Base-by-base conservation (phyloP, 92 coral and sea anemone genomes). In the Desmophyllum pertusum region DNA sequence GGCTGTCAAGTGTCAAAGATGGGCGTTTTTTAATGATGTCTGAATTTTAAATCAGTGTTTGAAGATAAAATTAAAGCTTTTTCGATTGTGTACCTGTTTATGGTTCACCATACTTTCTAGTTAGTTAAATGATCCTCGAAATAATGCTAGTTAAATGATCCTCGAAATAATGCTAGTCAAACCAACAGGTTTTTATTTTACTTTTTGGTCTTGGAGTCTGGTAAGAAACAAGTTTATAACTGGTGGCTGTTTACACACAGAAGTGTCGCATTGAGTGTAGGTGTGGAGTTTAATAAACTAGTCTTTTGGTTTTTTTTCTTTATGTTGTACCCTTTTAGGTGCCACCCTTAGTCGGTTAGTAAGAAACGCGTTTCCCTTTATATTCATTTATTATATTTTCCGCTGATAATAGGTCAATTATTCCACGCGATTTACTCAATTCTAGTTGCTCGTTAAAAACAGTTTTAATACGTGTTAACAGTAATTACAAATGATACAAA, bases 21-120 rank as follows among this genome's bases (percentile, higher is more conserved):
- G 79, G 79, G 77, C 55, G 78, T 30, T 55, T 40, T 35, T 73
- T 4, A 57, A 23, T 82, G 70, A 70, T 51, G 78, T 52, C 65
- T 52, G 78, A 70, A 70, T 81, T 31, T 43, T 59, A 70, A 81
- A 70, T 82, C 57, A 55, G 42, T 43, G 33, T 31, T 2, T 67
- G 43, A 3, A 21, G 17, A 37, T 19, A 3, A 67, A 36, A 4
- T 67, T 37, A 46, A 50, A 51, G 5, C 14, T 23, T 36, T 23
- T 51, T 48, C 14, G 11, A 7, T 69, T 23, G 9, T 33, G 17
- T n/a, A 48, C 84, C 84, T 67, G 75, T 41, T 68, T 73, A 10
- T 61, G 76, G 67, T 80, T 80, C 84, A 70, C 38, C 69, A 25
- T 50, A 33, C 37, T 43, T 65, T 1, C 46, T 4, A 7, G 65